Conservation (phyloP, 2,113 vertebrate genomes). For the Copsychus sechellarum region DNA sequence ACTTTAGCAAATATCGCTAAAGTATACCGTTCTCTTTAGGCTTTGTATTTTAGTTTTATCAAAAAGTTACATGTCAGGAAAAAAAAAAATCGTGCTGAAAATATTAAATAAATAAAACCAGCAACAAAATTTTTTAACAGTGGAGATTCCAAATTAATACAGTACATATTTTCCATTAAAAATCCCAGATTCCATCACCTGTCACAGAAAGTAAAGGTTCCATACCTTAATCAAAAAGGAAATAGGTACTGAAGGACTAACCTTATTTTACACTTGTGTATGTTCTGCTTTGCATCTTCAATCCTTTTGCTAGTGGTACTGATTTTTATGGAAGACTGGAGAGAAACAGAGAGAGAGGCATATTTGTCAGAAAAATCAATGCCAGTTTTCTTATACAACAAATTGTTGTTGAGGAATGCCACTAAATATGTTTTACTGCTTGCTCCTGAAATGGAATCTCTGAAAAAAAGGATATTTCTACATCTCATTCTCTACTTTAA, state of each 20-base stretch:
- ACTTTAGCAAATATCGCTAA: neutral
- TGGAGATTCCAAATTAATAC: neutral
- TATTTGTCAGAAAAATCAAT: slow-evolving; percentile 45
- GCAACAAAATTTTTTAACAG: neutral
- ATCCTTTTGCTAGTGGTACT: neutral
- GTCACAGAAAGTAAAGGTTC: neutral
- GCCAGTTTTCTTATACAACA: neutral
- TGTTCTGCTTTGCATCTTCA: neutral
- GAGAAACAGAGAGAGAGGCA: neutral
- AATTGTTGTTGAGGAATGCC: neutral
- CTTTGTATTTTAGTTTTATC: neutral
- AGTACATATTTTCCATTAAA: neutral
- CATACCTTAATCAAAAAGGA: neutral
- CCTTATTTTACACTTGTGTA: neutral
- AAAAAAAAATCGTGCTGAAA: neutral
- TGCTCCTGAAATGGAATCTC: neutral
- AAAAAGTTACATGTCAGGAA: neutral
- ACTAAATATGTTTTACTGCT: neutral
- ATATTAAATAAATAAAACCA: neutral
- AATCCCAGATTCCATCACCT: neutral
- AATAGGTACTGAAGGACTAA: neutral
- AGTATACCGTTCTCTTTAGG: neutral
- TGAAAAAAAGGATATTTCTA: neutral
- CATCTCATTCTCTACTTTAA: neutral
- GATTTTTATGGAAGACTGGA: neutral